phyloP scores from a whole-genome alignment of 1,140 invertebrate species.

The Ostrea denselamellosa region DNA sequence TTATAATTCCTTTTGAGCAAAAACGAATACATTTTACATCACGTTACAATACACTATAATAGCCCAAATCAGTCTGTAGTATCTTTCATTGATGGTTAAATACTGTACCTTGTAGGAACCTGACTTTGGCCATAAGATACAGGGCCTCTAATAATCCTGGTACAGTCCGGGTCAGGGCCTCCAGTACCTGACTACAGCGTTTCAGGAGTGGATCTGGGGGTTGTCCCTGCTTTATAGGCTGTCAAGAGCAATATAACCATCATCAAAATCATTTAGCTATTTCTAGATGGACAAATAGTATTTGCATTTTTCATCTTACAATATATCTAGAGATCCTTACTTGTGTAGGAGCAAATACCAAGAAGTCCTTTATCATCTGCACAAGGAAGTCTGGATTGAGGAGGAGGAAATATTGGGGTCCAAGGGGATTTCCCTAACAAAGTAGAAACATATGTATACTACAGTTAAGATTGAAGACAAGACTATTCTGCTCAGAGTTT shows the following conservation, averaged over 20 bases:
- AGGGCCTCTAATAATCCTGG: constrained; percentile 88
- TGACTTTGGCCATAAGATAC: constrained; percentile 88
- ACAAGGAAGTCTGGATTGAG: constrained; percentile 93
- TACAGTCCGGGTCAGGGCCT: constrained; percentile 87
- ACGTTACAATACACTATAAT: neutral
- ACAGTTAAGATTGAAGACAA: neutral
- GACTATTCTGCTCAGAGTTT: neutral
- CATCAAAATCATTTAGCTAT: too few relatives aligned
- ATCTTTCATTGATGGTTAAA: neutral
- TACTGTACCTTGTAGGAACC: constrained; percentile 85
- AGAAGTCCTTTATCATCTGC: constrained; percentile 88
- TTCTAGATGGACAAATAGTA: too few relatives aligned
- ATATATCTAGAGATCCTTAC: constrained; percentile 64
- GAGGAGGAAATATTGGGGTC: constrained; percentile 86
- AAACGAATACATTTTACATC: too few relatives aligned
- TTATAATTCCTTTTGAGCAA: too few relatives aligned
- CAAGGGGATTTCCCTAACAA: constrained; percentile 84
- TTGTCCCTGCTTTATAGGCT: constrained; percentile 80
- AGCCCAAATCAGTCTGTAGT: neutral
- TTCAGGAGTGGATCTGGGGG: constrained; percentile 77
- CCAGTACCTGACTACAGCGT: constrained; percentile 85
- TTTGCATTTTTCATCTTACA: neutral
- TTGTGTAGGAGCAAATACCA: constrained; percentile 86
- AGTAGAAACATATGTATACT: neutral
- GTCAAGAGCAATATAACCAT: constrained; percentile 49